Base-by-base conservation (phyloP, 2,797 vertebrate species). In the Heliangelus exortis region DNA sequence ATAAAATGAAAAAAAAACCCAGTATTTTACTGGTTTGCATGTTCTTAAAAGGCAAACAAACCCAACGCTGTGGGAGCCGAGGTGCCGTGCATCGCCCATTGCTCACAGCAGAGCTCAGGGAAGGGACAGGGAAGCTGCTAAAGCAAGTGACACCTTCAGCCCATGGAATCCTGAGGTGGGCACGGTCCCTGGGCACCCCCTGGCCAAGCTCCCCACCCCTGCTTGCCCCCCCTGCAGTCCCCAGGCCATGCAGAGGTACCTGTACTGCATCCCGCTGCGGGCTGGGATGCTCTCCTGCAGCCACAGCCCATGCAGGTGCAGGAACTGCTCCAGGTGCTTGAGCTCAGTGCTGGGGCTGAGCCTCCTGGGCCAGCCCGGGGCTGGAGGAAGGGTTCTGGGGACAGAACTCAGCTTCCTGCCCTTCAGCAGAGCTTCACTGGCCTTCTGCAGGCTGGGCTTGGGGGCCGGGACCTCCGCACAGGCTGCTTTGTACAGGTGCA, bases 401-500 rank as follows among this genome's bases (percentile, higher is more conserved):
- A 57, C 63, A 0, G 67, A 81, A 1, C 73, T 81, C 25, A 91
- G 97, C 65, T 90, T 97, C 41, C 93, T 97, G 25, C 84, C 96
- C 89, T 90, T 98, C 87, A 91, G 90, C 78, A 92, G 92, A 6
- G 41, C 94, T 22, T 98, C 98, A 7, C 80, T 96, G 43, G 78
- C 80, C 87, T 97, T 98, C 91, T 93, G 97, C 65, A 90, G 89
- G 84, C 96, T 96, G 36, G 97, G 97, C 93, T 98, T 99, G 7
- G 97, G 98, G 90, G 96, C 98, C 13, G 99, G 98, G 78, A 99
- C 98, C 4, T 98, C 98, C 1, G 98, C 89, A 14, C 98, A 99
- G 7, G 98, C 82, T 2, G 98, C 97, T 94, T 99, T 99, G 96
- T 99, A 99, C 48, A 99, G 94, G 92, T 99, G 99, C 99, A 99